Conservation (phyloP, 2,113 vertebrate genomes). For the Leptobrachium ailaonicum region DNA sequence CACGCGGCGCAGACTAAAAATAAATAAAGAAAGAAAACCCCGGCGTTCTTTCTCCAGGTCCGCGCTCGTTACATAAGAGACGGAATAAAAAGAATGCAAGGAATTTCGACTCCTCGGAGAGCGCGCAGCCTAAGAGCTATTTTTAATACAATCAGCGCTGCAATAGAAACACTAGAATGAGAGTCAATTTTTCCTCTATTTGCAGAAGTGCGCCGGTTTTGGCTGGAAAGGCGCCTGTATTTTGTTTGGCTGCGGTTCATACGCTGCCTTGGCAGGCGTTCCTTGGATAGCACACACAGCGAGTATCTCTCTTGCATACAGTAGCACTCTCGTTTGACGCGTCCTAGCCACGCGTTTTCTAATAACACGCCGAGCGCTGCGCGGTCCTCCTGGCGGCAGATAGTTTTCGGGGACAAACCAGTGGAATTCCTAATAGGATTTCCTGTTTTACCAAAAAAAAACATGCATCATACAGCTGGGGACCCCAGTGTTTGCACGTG, state of each 20-base stretch:
- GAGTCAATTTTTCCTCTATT: constrained; percentile 84
- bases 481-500: not conserved
- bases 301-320: constrained; percentile 74
- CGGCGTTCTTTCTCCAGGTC: constrained; percentile 55
- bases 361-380: constrained; percentile 68
- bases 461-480: constrained; percentile 50
- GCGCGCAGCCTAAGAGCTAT: constrained; percentile 65
- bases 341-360: constrained; percentile 74
- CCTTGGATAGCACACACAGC: constrained; percentile 85
- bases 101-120: constrained; percentile 63
- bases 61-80: constrained; percentile 66
- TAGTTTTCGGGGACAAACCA: constrained; percentile 31
- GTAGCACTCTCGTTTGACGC: constrained; percentile 77
- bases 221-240: constrained; percentile 86
- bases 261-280: constrained; percentile 84
- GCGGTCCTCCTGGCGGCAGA: constrained; percentile 55
- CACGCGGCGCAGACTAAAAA: no score
- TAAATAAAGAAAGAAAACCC: no score
- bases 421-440: not conserved
- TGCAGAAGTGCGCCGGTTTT: constrained; percentile 85
- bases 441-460: constrained; percentile 50
- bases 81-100: constrained; percentile 64
- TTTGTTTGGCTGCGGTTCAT: constrained; percentile 94
- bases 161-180: constrained; percentile 77
- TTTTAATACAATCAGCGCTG: constrained; percentile 79